A percentile compares a stretch with the other conserved stretches of the same genome.
phyloP scores from a whole-genome alignment of 2,797 vertebrate genomes.

The Cephalopachus bancanus region DNA sequence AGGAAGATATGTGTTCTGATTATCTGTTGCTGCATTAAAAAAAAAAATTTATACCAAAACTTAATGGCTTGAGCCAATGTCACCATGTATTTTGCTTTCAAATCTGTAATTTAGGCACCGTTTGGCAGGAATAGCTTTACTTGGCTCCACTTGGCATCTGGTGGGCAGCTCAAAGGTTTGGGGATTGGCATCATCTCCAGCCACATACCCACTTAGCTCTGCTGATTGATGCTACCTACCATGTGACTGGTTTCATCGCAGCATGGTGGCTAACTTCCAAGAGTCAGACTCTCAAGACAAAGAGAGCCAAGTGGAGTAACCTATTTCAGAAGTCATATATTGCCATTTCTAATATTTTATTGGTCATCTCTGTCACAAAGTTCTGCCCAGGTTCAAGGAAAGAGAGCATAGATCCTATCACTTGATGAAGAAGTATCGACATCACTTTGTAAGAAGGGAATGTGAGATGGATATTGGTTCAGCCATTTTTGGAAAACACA shows the following conservation, averaged over 20 bases:
- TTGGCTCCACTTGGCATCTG: background rate
- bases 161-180: background rate
- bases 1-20: background rate
- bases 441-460: background rate
- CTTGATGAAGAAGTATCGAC: background rate
- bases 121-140: background rate
- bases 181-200: background rate
- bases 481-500: constrained; percentile 29
- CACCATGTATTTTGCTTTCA: background rate
- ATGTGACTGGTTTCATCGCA: background rate
- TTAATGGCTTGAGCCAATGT: background rate
- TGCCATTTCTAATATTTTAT: background rate
- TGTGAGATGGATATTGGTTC: background rate
- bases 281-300: background rate
- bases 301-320: background rate
- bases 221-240: background rate
- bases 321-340: background rate
- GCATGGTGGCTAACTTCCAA: background rate
- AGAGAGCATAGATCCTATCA: background rate
- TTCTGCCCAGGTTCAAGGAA: background rate
- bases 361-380: background rate
- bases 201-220: background rate
- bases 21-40: background rate
- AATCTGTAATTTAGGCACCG: background rate
- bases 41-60: background rate